Conservation (phyloP, 2,888 invertebrate genomes). For the Ectemnius lituratus region DNA sequence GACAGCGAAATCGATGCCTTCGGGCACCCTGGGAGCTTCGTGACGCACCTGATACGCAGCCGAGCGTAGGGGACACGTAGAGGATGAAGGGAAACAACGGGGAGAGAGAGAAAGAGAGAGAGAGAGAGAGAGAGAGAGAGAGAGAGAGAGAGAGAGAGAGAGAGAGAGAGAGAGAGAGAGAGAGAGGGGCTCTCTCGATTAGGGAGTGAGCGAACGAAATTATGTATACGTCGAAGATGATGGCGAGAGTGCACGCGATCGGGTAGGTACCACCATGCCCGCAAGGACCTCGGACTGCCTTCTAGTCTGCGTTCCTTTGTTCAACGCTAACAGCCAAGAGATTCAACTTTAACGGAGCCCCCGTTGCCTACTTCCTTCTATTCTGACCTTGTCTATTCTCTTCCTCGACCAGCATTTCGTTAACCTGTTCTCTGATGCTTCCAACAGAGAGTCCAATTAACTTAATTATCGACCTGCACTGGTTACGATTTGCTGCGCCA, state of each 20-base stretch:
- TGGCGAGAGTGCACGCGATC: slow-evolving; percentile 62
- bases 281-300: slow-evolving; percentile 20
- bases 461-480: not conserved
- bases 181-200: slow-evolving; percentile 40
- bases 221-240: slow-evolving; percentile 66
- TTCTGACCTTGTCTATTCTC: not conserved
- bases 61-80: slow-evolving; percentile 25
- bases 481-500: not conserved
- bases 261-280: slow-evolving; percentile 29
- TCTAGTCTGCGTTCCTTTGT: slow-evolving; percentile 38
- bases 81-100: slow-evolving; percentile 12
- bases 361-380: not conserved
- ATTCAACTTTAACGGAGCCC: slow-evolving; percentile 11
- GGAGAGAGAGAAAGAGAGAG: slow-evolving; percentile 16
- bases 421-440: too few relatives aligned
- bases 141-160: slow-evolving; percentile 19
- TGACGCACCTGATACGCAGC: slow-evolving; percentile 60
- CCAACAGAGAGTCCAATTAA: not conserved
- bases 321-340: slow-evolving; percentile 14
- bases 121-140: slow-evolving; percentile 19
- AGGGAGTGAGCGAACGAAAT: slow-evolving; percentile 62
- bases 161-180: slow-evolving; percentile 15
- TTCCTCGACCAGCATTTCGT: too few relatives aligned
- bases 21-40: slow-evolving; percentile 50
- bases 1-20: slow-evolving; percentile 58